phyloP scores from a whole-genome alignment of 2,113 vertebrate species.

The Axis porcinus region DNA sequence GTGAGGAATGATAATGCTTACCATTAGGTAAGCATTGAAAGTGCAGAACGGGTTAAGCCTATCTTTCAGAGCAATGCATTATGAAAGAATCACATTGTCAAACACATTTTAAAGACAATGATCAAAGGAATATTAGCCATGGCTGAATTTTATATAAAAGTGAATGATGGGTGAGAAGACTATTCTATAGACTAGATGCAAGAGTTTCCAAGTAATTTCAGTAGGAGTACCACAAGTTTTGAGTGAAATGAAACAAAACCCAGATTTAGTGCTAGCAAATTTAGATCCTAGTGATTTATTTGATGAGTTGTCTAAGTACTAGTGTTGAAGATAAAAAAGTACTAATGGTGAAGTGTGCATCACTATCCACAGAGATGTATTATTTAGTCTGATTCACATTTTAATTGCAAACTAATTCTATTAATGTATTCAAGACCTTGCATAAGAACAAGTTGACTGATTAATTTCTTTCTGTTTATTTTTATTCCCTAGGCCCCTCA shows the following conservation, averaged over 20 bases:
- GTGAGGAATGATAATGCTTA: conserved; percentile 7
- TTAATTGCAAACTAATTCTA: not conserved
- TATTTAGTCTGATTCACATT: not conserved
- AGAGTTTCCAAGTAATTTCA: not conserved
- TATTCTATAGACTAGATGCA: not conserved
- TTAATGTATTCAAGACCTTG: not conserved
- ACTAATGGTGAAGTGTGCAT: not conserved
- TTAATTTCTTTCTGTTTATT: not conserved
- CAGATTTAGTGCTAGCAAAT: not conserved
- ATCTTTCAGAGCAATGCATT: not conserved
- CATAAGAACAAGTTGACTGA: not conserved
- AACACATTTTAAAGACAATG: not conserved
- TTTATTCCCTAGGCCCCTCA: not conserved
- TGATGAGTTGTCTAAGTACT: not conserved
- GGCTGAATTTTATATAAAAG: not conserved
- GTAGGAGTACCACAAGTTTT: not conserved
- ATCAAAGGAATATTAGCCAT: not conserved
- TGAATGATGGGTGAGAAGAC: not conserved
- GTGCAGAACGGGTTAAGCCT: not conserved
- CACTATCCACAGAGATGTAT: not conserved
- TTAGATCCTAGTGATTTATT: not conserved
- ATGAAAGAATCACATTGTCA: not conserved
- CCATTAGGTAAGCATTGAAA: conserved; percentile 49
- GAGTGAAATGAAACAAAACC: not conserved
- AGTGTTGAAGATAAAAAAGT: not conserved